A percentile compares a stretch with the other conserved stretches of the same genome.
Conservation (phyloP, 2,888 invertebrate genomes). For the Tupiocoris notatus region DNA sequence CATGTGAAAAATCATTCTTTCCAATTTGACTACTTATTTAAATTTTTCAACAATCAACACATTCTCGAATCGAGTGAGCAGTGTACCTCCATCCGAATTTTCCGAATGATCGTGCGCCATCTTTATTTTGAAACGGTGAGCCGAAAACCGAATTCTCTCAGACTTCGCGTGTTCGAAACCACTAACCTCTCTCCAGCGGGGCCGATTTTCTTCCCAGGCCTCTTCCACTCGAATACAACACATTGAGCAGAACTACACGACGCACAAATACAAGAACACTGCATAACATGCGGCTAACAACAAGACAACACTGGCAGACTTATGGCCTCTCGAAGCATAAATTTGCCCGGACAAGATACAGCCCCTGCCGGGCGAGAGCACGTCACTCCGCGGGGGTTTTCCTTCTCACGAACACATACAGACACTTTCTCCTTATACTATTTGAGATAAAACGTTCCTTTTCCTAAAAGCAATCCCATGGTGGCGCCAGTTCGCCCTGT, state of each 20-base stretch:
- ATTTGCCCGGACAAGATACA: slow-evolving; percentile 39
- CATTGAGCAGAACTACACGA: too few species aligned
- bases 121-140: too few species aligned
- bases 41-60: too few species aligned
- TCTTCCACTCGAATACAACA: too few species aligned
- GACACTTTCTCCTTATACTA: background rate
- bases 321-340: slow-evolving; percentile 32
- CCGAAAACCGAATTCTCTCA: background rate
- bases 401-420: background rate
- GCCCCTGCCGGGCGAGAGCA: slow-evolving; percentile 21
- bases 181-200: slow-evolving; percentile 13
- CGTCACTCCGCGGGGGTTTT: slow-evolving; percentile 24
- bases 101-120: too few species aligned
- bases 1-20: too few species aligned
- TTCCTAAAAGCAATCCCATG: background rate
- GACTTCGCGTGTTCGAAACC: slow-evolving; percentile 24
- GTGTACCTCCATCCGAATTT: too few species aligned
- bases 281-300: background rate
- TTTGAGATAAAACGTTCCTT: background rate
- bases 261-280: background rate
- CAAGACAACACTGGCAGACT: slow-evolving; percentile 24
- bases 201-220: background rate
- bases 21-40: too few species aligned
- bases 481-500: background rate
- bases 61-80: too few species aligned